phyloP scores from a whole-genome alignment of 2,797 vertebrate genomes.

The Eulemur mongoz region DNA sequence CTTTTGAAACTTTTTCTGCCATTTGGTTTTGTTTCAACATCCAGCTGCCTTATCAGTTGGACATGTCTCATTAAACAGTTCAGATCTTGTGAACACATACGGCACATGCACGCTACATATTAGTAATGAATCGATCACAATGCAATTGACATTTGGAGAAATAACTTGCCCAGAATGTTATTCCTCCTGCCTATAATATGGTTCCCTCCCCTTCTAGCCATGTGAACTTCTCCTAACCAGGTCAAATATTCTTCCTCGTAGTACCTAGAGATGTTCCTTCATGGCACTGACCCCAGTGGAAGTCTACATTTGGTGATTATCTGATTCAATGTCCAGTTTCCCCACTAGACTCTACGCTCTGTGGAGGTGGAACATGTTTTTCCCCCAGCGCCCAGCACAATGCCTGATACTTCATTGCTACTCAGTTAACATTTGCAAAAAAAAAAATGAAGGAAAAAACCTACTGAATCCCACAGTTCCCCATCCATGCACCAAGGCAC shows the following conservation, averaged over 20 bases:
- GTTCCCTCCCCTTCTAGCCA: not conserved
- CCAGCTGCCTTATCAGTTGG: not conserved
- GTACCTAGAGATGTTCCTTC: not conserved
- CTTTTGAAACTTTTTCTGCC: not conserved
- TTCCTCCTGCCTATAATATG: not conserved
- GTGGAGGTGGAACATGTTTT: accelerated
- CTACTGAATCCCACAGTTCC: not conserved
- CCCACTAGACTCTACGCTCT: not conserved
- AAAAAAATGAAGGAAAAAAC: not conserved
- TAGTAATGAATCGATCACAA: not conserved
- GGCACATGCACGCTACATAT: not conserved
- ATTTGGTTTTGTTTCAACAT: not conserved
- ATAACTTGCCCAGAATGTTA: not conserved
- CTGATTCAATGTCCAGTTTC: not conserved
- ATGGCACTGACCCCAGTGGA: accelerated
- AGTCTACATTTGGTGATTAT: not conserved
- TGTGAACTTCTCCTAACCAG: not conserved
- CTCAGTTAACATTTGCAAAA: not conserved
- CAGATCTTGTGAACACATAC: not conserved
- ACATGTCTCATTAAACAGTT: not conserved
- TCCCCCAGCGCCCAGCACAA: not conserved
- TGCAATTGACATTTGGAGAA: not conserved
- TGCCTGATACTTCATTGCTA: not conserved
- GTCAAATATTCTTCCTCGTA: not conserved
- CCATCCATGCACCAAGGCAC: not conserved